Percentiles rank a stretch among this genome's conserved stretches.
Evolutionary conservation across 2,113 vertebrate species (phyloP).

Genomic region (Menidia beryllina): DNA sequence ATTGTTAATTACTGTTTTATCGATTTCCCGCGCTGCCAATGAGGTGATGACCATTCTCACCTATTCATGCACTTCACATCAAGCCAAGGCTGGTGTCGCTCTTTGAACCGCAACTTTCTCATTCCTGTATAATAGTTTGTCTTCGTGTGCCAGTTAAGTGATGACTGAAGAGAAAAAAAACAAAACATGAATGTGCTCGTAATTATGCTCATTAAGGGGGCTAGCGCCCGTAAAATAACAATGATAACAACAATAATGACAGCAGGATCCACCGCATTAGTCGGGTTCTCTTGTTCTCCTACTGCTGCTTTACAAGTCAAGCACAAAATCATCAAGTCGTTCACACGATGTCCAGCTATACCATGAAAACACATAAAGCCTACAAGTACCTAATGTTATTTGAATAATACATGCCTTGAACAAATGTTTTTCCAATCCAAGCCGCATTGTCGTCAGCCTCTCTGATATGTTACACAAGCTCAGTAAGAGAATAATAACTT

Average conservation of each 20-base stretch:
- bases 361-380: background rate
- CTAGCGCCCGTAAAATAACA: slow-evolving; percentile 14
- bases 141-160: slow-evolving; percentile 11
- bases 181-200: slow-evolving; percentile 7
- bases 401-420: background rate
- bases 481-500: background rate
- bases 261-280: slow-evolving; percentile 13
- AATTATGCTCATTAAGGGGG: slow-evolving; percentile 36
- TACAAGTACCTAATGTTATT: background rate
- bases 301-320: no score
- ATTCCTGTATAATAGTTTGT: background rate
- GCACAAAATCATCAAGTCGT: background rate
- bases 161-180: slow-evolving; percentile 30
- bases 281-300: slow-evolving; percentile 9
- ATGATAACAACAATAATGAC: slow-evolving; percentile 27
- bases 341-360: background rate
- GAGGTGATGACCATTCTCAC: slow-evolving; percentile 29
- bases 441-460: slow-evolving; percentile 11
- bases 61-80: slow-evolving; percentile 26
- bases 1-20: slow-evolving; percentile 21
- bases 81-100: slow-evolving; percentile 10
- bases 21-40: slow-evolving; percentile 30
- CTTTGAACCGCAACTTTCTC: background rate
- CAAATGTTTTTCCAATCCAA: slow-evolving; percentile 18
- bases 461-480: slow-evolving; percentile 24